Evolutionary conservation across 2,888 invertebrate species (phyloP).

Genomic region (Macropis europaea): DNA sequence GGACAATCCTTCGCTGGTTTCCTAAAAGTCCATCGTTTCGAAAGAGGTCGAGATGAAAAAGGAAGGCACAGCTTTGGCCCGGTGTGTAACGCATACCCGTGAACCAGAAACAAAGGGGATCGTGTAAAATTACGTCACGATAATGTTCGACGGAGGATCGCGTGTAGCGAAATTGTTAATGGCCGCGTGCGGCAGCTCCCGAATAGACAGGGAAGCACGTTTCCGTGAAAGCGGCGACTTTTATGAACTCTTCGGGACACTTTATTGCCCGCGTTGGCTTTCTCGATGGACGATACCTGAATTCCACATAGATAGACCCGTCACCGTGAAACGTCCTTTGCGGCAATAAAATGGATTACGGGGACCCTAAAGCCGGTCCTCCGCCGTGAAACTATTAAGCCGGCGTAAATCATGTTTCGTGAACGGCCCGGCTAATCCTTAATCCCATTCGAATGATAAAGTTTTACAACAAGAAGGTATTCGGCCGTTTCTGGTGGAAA

Average conservation of each 20-base stretch:
- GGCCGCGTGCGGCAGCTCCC: not conserved
- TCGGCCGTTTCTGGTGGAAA: not conserved
- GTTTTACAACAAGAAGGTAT: not conserved
- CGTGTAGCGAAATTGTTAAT: conserved; percentile 10
- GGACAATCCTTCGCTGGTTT: conserved; percentile 51
- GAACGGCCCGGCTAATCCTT: conserved; percentile 25
- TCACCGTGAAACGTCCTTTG: conserved; percentile 30
- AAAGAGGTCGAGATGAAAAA: not conserved
- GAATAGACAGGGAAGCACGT: conserved; percentile 1
- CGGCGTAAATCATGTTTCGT: conserved; percentile 35
- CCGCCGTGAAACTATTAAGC: conserved; percentile 36
- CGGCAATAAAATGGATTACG: conserved; percentile 40
- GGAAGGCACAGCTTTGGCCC: not conserved
- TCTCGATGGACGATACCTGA: conserved; percentile 11
- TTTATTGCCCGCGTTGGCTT: conserved; percentile 21
- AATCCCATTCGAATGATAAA: not conserved
- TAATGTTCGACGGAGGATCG: not conserved
- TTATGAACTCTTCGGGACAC: conserved; percentile 33
- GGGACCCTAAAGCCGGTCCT: not conserved
- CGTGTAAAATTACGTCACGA: conserved; percentile 12
- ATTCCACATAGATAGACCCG: conserved; percentile 43
- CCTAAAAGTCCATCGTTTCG: conserved; percentile 43
- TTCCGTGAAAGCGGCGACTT: conserved; percentile 28
- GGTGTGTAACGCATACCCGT: conserved; percentile 17
- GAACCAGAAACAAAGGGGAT: not conserved